phyloP scores from a whole-genome alignment of 2,888 invertebrate species.

The Dugesia japonica region DNA sequence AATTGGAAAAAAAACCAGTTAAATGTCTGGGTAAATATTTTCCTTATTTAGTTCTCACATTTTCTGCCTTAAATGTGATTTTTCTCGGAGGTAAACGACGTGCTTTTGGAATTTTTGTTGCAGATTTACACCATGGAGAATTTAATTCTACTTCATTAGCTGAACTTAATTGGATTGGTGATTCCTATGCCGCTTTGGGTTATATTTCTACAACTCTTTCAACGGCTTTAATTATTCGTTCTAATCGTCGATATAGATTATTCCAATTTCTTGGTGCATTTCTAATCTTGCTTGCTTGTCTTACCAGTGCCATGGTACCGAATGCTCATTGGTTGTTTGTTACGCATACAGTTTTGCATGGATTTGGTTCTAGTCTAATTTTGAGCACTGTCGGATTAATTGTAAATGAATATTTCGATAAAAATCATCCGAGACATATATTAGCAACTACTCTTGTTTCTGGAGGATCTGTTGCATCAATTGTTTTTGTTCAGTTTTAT shows the following conservation, averaged over 20 bases:
- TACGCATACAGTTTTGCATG: conserved; percentile 25
- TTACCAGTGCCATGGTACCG: conserved; percentile 15
- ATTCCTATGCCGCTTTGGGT: conserved; percentile 25
- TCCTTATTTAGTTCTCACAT: conserved; percentile 32
- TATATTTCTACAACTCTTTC: conserved; percentile 21
- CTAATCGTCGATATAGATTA: conserved; percentile 1
- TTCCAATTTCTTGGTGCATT: conserved; percentile 26
- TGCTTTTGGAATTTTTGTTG: conserved; percentile 35
- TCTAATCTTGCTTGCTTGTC: conserved; percentile 16
- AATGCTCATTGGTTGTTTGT: conserved; percentile 28
- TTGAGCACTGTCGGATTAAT: conserved; percentile 17
- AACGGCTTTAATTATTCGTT: neutral
- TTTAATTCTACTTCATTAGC: conserved; percentile 25
- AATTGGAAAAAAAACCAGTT: neutral
- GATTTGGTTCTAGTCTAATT: conserved; percentile 24
- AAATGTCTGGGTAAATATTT: neutral
- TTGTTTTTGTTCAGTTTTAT: conserved; percentile 23
- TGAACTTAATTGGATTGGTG: conserved; percentile 30
- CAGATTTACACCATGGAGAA: conserved; percentile 33
- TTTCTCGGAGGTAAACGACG: conserved; percentile 35
- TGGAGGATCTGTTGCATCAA: conserved; percentile 27
- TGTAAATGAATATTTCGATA: conserved; percentile 30
- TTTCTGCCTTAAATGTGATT: conserved; percentile 35
- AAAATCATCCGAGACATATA: neutral
- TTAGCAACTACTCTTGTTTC: conserved; percentile 24